phyloP scores from a whole-genome alignment of 2,888 invertebrate genomes.

The Protula sp. region DNA sequence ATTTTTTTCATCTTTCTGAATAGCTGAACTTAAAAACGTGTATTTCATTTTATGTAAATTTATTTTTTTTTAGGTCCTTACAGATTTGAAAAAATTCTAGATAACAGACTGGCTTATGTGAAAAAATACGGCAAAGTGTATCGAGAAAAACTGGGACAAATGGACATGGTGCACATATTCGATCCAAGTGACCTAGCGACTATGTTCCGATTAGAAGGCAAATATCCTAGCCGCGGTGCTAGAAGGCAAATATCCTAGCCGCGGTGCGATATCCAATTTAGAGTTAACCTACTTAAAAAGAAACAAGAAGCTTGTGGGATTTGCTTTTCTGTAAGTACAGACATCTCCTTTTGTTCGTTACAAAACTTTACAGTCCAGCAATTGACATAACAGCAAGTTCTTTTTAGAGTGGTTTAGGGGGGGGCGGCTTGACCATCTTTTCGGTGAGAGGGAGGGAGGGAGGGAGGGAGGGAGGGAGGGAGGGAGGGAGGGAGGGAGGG shows the following conservation, averaged over 20 bases:
- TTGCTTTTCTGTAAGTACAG: slow-evolving; percentile 16
- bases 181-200: slow-evolving; percentile 17
- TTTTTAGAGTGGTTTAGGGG: neutral
- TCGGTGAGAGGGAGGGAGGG: too few species aligned
- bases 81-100: slow-evolving; percentile 19
- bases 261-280: slow-evolving; percentile 17
- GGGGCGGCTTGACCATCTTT: too few species aligned
- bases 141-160: slow-evolving; percentile 14
- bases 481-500: too few species aligned
- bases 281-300: slow-evolving; percentile 19
- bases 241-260: slow-evolving; percentile 16
- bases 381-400: neutral
- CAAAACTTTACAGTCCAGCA: neutral
- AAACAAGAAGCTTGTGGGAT: slow-evolving; percentile 18
- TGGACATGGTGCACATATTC: slow-evolving; percentile 18
- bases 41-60: neutral
- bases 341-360: neutral
- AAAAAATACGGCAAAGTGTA: slow-evolving; percentile 17
- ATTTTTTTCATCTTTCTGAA: too few species aligned
- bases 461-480: too few species aligned
- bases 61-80: slow-evolving; percentile 13
- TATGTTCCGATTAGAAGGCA: slow-evolving; percentile 17
- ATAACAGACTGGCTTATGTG: slow-evolving; percentile 14
- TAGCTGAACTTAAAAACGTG: too few species aligned
- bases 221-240: slow-evolving; percentile 15